Percentiles rank a stretch among this genome's conserved stretches.
phyloP scores from a whole-genome alignment of 2,113 vertebrate genomes.

The Sus scrofa region T2T-Sscrofa CM000812.6:18825501-18826000 shows the following conservation, averaged over 20 bases:
- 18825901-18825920: neutral
- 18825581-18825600: neutral
- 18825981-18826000: neutral
- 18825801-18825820: neutral
- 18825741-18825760: neutral
- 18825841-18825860: neutral
- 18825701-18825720: neutral
- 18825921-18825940: neutral
- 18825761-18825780: neutral
- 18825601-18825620: slow-evolving; percentile 17
- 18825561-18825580: neutral
- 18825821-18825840: neutral
- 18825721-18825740: neutral
- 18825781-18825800: neutral
- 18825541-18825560: neutral
- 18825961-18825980: neutral
- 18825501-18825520: neutral
- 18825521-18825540: neutral
- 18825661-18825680: neutral
- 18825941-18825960: neutral
- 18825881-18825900: neutral
- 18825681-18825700: slow-evolving; percentile 15
- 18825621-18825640: neutral
- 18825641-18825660: neutral
- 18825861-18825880: neutral